Conservation (phyloP, 1,140 invertebrate genomes). For the Laupala kohalensis region DNA sequence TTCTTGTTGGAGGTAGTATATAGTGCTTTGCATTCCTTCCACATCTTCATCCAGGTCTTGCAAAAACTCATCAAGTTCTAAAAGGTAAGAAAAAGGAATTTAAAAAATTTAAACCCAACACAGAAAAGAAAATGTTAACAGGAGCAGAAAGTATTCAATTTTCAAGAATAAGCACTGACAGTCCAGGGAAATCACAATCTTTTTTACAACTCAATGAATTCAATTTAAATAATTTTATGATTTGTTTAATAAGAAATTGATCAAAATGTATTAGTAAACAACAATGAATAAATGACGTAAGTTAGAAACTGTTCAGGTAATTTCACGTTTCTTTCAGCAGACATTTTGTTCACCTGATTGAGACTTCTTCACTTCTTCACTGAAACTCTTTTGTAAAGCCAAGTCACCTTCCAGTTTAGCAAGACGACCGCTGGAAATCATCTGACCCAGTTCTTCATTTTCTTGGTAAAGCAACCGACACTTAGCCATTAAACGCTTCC, state of each 20-base stretch:
- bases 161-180: no score
- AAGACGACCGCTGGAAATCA: slow-evolving; percentile 86
- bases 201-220: neutral
- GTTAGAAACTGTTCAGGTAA: no score
- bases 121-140: no score
- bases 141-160: no score
- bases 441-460: slow-evolving; percentile 93
- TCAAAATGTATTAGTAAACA: neutral
- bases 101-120: no score
- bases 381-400: slow-evolving; percentile 87
- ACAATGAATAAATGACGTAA: no score
- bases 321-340: no score
- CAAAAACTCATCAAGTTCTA: slow-evolving; percentile 89
- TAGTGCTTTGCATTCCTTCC: slow-evolving; percentile 96
- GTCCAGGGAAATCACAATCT: no score
- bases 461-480: slow-evolving; percentile 93
- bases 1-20: slow-evolving; percentile 86
- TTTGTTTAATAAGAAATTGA: neutral
- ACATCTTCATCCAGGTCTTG: slow-evolving; percentile 94
- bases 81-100: slow-evolving; percentile 21
- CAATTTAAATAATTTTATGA: neutral
- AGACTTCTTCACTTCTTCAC: slow-evolving; percentile 92
- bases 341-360: slow-evolving; percentile 60
- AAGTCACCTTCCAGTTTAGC: slow-evolving; percentile 93
- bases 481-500: slow-evolving; percentile 95